Conservation (phyloP, 2,113 vertebrate genomes). For the Ptychochromis oligacanthus region DNA sequence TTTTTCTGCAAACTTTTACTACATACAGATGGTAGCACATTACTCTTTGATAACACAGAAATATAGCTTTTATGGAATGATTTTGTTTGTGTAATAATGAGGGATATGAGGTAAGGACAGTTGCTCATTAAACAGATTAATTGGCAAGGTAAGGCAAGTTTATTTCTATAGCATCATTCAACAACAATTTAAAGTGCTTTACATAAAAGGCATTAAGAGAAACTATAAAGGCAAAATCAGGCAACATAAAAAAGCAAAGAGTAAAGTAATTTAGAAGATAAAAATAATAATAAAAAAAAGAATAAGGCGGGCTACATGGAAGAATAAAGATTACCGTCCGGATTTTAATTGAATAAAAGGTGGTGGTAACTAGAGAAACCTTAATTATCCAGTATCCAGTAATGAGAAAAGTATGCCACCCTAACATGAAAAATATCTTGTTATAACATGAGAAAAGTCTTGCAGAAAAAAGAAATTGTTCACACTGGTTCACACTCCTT, state of each 20-base stretch:
- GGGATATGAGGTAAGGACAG: rapidly evolving
- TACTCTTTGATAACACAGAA: neutral
- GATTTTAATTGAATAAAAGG: conserved; percentile 4
- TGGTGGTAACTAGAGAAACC: neutral
- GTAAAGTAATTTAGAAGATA: neutral
- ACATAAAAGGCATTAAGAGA: neutral
- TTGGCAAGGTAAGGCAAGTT: neutral
- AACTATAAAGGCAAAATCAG: neutral
- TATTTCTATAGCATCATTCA: neutral
- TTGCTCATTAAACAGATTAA: neutral
- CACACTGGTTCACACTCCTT: neutral
- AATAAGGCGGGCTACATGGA: neutral
- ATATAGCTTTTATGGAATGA: neutral
- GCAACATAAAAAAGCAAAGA: neutral
- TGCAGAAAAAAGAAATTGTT: neutral
- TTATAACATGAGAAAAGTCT: neutral
- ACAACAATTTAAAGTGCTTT: neutral
- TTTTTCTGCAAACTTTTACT: neutral
- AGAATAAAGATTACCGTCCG: neutral
- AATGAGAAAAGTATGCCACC: conserved; percentile 4
- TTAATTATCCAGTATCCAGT: neutral
- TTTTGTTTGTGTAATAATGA: neutral
- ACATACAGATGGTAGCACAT: neutral
- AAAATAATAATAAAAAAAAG: neutral
- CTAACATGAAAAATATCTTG: neutral